Conservation (phyloP, 2,888 invertebrate genomes). For the Schizaphis graminum region DNA sequence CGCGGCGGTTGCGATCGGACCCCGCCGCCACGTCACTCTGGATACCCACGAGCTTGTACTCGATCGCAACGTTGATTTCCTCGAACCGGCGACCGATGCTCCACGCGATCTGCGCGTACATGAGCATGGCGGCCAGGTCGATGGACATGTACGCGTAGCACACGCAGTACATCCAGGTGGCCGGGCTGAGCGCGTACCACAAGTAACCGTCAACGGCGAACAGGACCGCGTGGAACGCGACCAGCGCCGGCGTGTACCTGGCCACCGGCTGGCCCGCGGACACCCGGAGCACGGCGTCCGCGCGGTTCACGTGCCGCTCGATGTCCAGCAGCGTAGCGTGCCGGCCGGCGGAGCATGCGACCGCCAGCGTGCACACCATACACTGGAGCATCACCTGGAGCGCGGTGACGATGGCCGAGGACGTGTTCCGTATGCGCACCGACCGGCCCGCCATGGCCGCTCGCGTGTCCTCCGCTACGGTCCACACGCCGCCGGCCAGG, state of each 20-base stretch:
- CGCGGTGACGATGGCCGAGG: conserved; percentile 64
- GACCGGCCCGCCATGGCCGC: conserved; percentile 54
- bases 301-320: conserved; percentile 32
- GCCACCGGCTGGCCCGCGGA: background rate
- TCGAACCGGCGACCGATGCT: conserved; percentile 59
- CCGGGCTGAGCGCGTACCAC: conserved; percentile 63
- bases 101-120: conserved; percentile 65
- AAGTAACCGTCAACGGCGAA: conserved; percentile 56
- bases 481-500: background rate
- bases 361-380: conserved; percentile 48
- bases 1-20: background rate
- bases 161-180: conserved; percentile 62
- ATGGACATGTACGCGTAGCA: conserved; percentile 63
- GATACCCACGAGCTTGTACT: background rate
- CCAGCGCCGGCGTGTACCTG: conserved; percentile 43
- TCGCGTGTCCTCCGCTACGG: background rate
- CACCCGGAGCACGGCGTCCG: conserved; percentile 28
- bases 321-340: conserved; percentile 39
- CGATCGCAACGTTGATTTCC: conserved; percentile 51
- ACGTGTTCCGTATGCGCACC: conserved; percentile 66
- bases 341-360: conserved; percentile 41
- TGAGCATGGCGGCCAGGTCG: conserved; percentile 62
- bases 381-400: conserved; percentile 63
- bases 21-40: background rate
- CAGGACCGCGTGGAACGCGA: conserved; percentile 52